These are phyloP conservation scores for Alviniconcha marisindica DNA, from an alignment of 1,140 invertebrate genomes.

Conservation along the genomic window DNA sequence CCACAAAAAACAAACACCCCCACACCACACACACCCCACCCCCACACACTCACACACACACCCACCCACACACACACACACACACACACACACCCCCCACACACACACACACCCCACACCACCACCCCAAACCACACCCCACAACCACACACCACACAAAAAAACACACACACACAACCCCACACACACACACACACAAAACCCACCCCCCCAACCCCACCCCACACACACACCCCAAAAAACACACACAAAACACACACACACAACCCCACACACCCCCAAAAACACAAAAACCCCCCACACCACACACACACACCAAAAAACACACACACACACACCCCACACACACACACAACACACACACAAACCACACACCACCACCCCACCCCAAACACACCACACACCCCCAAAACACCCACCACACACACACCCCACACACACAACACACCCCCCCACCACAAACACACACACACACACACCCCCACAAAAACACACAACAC, in stretches of 20 bases:
- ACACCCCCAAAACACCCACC: no score
- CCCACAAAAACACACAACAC: neutral
- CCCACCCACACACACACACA: neutral
- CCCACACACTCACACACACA: neutral
- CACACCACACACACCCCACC: constrained; percentile 18
- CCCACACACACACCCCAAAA: no score
- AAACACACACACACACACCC: neutral
- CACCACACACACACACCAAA: neutral
- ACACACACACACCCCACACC: constrained; percentile 14
- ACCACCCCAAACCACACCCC: no score
- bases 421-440: neutral
- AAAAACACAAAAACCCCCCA: neutral
- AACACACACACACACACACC: neutral
- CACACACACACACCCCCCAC: constrained; percentile 18
- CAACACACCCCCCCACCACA: neutral
- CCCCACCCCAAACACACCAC: no score
- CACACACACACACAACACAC: neutral
- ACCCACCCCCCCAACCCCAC: no score
- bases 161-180: neutral
- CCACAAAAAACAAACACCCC: no score
- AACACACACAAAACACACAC: neutral
- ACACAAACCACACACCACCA: no score
- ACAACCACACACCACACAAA: neutral
- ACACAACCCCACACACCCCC: neutral
- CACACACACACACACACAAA: neutral